Percentiles rank a stretch among this genome's conserved stretches.
Conservation (phyloP, 2,888 invertebrate genomes). For the Troilus luridus region DNA sequence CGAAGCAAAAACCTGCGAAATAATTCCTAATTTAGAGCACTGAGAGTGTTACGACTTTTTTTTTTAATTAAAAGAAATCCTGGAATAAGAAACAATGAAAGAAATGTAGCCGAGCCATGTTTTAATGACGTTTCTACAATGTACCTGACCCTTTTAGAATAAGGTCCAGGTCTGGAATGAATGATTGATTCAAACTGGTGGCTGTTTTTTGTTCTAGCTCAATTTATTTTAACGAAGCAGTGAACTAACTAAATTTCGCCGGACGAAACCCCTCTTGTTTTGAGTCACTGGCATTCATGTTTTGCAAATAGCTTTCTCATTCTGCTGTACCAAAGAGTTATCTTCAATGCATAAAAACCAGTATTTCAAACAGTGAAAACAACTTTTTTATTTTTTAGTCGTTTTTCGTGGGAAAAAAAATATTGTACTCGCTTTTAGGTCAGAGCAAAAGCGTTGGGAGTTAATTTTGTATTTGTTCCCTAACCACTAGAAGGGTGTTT, state of each 20-base stretch:
- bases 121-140: too few relatives aligned
- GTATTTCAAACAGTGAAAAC: neutral
- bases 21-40: too few relatives aligned
- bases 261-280: neutral
- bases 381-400: neutral
- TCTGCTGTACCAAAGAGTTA: neutral
- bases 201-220: neutral
- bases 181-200: neutral
- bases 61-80: too few relatives aligned
- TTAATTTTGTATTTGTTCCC: too few relatives aligned
- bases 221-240: conserved; percentile 21
- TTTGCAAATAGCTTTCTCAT: conserved; percentile 11
- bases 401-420: too few relatives aligned
- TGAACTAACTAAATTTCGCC: neutral
- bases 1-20: too few relatives aligned
- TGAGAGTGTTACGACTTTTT: too few relatives aligned
- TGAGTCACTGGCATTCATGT: neutral
- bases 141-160: neutral
- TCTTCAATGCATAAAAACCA: neutral
- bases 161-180: neutral
- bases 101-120: too few relatives aligned
- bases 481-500: too few relatives aligned
- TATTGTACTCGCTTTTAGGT: too few relatives aligned
- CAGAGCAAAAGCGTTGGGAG: too few relatives aligned
- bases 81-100: too few relatives aligned